Evolutionary conservation across 2,113 vertebrate genomes (phyloP).

Genomic region (Sinocyclocheilus anophthalmus): DNA sequence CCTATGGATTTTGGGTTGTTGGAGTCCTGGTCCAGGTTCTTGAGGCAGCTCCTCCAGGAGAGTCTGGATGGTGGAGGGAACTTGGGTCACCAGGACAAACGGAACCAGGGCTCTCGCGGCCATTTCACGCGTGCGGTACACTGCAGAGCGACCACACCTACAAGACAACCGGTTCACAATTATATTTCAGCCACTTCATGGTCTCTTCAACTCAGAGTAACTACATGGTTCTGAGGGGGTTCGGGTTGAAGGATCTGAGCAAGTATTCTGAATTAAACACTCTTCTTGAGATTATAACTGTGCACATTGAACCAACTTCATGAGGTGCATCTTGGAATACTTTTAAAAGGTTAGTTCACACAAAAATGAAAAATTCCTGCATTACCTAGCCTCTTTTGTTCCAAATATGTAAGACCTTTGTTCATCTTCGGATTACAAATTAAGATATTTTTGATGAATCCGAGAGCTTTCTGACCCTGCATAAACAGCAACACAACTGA

Average conservation of each 20-base stretch:
- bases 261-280: background rate
- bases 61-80: slow-evolving; percentile 72
- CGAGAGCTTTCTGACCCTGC: too few species aligned
- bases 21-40: slow-evolving; percentile 62
- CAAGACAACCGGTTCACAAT: slow-evolving; percentile 18
- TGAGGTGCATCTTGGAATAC: too few species aligned
- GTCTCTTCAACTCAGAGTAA: background rate
- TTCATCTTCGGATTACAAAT: too few species aligned
- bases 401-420: too few species aligned
- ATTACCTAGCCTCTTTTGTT: too few species aligned
- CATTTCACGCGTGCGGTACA: slow-evolving; percentile 90
- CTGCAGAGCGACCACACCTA: slow-evolving; percentile 85
- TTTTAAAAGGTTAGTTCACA: too few species aligned
- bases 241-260: background rate
- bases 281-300: background rate
- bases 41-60: slow-evolving; percentile 82
- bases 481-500: too few species aligned
- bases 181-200: background rate
- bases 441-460: too few species aligned
- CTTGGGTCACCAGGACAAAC: slow-evolving; percentile 81
- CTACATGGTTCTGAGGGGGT: background rate
- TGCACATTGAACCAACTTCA: background rate
- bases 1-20: too few species aligned
- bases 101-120: slow-evolving; percentile 90
- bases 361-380: too few species aligned